phyloP scores from a whole-genome alignment of 2,797 vertebrate genomes.

The Champsocephalus gunnari region DNA sequence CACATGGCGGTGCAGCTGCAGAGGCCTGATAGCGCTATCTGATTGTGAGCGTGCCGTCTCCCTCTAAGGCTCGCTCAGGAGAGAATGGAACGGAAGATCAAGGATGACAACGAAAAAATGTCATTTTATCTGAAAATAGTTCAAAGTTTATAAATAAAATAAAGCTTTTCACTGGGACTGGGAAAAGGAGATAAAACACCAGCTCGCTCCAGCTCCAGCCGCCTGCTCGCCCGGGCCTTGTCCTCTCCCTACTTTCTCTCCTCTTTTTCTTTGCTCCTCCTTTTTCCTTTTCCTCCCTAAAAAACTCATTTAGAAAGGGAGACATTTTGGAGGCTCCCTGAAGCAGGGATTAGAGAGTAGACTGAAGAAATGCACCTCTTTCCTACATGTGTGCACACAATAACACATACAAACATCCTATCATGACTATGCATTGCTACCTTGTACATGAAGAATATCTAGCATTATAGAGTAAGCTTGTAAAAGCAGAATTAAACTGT shows the following conservation, averaged over 20 bases:
- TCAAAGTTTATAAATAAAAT: constrained; percentile 95
- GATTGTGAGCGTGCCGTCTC: constrained; percentile 86
- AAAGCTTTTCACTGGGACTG: constrained; percentile 89
- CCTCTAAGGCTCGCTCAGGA: constrained; percentile 88
- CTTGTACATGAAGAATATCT: constrained; percentile 25
- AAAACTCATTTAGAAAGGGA: constrained; percentile 72
- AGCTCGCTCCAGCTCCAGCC: constrained; percentile 78
- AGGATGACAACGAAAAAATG: constrained; percentile 91
- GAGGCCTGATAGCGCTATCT: constrained; percentile 88
- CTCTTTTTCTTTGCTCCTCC: constrained; percentile 35
- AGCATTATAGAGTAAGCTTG: background rate
- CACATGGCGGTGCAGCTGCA: constrained; percentile 85
- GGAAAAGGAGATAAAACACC: constrained; percentile 90
- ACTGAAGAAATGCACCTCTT: constrained; percentile 65
- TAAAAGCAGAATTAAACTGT: background rate
- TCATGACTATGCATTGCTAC: constrained; percentile 48
- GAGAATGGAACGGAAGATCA: constrained; percentile 91
- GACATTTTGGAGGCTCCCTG: constrained; percentile 76
- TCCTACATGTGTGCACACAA: constrained; percentile 21
- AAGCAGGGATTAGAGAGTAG: constrained; percentile 75
- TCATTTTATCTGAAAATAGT: constrained; percentile 93
- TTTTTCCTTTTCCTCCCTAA: background rate
- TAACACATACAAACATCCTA: constrained; percentile 24
- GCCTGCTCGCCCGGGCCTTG: constrained; percentile 70
- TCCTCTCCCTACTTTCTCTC: constrained; percentile 70